phyloP scores from a whole-genome alignment of 1,140 invertebrate genomes.

The Pollicipes pollicipes region DNA sequence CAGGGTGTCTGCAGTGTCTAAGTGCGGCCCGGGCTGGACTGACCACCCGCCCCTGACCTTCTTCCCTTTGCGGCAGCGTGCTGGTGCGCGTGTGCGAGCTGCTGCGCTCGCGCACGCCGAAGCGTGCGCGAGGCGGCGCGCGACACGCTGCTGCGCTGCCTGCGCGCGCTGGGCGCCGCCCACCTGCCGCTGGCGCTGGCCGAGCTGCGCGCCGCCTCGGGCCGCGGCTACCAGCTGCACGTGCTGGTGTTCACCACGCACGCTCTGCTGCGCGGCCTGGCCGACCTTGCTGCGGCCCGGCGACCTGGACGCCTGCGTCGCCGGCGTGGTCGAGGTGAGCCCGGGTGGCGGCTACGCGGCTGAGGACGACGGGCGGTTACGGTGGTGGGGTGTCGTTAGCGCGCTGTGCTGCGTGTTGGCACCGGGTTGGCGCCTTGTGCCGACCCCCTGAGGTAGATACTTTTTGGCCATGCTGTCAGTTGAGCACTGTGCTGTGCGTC shows the following conservation, averaged over 20 bases:
- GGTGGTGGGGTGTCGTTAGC: too few species aligned
- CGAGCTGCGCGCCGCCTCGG: background rate
- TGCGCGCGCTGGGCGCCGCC: background rate
- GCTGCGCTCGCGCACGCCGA: background rate
- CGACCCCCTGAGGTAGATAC: too few species aligned
- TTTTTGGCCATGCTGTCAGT: too few species aligned
- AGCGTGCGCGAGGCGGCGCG: background rate
- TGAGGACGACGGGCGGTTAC: too few species aligned
- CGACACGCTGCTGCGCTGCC: background rate
- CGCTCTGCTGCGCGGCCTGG: slow-evolving; percentile 27
- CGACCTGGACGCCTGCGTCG: background rate
- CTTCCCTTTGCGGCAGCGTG: background rate
- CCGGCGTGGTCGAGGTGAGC: background rate
- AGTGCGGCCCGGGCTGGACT: too few species aligned
- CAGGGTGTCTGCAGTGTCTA: too few species aligned
- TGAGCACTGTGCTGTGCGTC: too few species aligned
- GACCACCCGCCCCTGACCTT: too few species aligned
- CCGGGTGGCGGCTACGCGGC: too few species aligned
- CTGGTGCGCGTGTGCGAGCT: background rate
- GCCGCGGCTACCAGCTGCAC: slow-evolving; percentile 24
- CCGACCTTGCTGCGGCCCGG: slow-evolving; percentile 8
- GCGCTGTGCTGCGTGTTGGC: too few species aligned
- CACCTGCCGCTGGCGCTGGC: background rate
- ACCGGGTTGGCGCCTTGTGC: too few species aligned
- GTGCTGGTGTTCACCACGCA: slow-evolving; percentile 35